These are phyloP conservation scores for Oedothorax gibbosus DNA, from an alignment of 1,140 invertebrate species.

Conservation along the genomic window DNA sequence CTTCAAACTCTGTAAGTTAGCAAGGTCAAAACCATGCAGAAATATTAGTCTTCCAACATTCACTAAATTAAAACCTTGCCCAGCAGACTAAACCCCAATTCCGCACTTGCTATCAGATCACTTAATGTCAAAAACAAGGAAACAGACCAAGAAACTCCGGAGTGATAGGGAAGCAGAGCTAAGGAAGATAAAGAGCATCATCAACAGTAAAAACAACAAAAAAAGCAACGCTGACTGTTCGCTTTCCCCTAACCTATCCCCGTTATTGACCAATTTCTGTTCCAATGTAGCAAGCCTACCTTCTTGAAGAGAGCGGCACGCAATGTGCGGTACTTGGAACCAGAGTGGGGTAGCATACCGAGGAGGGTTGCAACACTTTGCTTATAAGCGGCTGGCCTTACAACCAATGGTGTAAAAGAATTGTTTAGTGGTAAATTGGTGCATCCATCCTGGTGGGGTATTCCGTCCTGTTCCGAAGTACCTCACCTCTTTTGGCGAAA, in stretches of 20 bases:
- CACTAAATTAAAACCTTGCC: too few relatives aligned
- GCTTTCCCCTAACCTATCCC: constrained; percentile 39
- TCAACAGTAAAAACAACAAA: background rate
- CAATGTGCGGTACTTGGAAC: background rate
- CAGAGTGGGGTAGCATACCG: too few relatives aligned
- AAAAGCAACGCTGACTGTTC: constrained; percentile 44
- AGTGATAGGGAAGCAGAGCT: background rate
- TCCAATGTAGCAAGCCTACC: constrained; percentile 28
- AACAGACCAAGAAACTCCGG: background rate
- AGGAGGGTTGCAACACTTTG: too few relatives aligned
- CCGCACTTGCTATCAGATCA: constrained; percentile 15
- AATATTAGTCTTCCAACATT: too few relatives aligned
- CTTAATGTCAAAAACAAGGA: constrained; percentile 32
- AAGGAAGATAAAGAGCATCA: background rate
- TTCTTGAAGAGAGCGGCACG: constrained; percentile 27
- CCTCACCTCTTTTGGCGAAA: constrained; percentile 45
- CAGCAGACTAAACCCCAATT: too few relatives aligned
- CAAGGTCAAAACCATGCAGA: too few relatives aligned
- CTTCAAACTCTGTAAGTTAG: too few relatives aligned
- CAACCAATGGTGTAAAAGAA: too few relatives aligned
- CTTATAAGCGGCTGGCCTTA: too few relatives aligned
- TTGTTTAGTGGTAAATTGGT: too few relatives aligned
- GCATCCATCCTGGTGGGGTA: too few relatives aligned
- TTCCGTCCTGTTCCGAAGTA: background rate
- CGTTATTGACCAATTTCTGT: constrained; percentile 61